Base-by-base conservation (phyloP, 64 coral and sea anemone species). In the Montipora sp. region DNA sequence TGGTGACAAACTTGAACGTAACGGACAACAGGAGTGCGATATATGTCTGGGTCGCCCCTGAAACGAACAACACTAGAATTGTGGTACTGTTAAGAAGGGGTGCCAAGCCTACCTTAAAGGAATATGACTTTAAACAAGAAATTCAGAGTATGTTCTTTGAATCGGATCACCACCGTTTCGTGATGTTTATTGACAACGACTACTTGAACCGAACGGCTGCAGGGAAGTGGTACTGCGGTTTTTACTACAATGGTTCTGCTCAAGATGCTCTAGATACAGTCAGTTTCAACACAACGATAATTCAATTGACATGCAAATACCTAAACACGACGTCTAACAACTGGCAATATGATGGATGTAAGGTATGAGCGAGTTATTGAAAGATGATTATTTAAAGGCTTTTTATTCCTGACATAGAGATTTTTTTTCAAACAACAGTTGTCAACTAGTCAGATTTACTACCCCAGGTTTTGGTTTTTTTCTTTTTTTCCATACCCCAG, bases 121-220 rank as follows among this genome's bases (percentile, higher is more conserved):
- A 96, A 18, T 96, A 85, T 7, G 90, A 96, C 48, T 96, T 96
- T 60, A 1, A 1, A 2, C 36, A 48, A 18, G 14, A n/a, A 16
- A 55, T 96, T 50, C 94, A 86, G 0, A 91, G 92, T 7, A 18
- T 51, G 36, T 10, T 47, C 6, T 77, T 70, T 51, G 51, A 74
- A 18, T 22, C 20, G 27, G 73, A 94, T 16, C 12, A 63, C 19
- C 48, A 55, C 27, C 92, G 77, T 8, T 88, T 87, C 61, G 71
- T 90, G 24, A 65, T 90, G 90, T 83, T 98, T 18, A 19, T 95
- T n/a, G 92, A 91, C 3, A 98, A 95, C 43, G 93, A 92, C 8
- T 88, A 80, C 45, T 58, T 95, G 65, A 98, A 98, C 48, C 84
- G 76, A 13, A 98, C 96, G 13, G 87, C 96, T 11, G 93, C 93